phyloP scores from a whole-genome alignment of 2,113 vertebrate genomes.

The Poicephalus gulielmi region DNA sequence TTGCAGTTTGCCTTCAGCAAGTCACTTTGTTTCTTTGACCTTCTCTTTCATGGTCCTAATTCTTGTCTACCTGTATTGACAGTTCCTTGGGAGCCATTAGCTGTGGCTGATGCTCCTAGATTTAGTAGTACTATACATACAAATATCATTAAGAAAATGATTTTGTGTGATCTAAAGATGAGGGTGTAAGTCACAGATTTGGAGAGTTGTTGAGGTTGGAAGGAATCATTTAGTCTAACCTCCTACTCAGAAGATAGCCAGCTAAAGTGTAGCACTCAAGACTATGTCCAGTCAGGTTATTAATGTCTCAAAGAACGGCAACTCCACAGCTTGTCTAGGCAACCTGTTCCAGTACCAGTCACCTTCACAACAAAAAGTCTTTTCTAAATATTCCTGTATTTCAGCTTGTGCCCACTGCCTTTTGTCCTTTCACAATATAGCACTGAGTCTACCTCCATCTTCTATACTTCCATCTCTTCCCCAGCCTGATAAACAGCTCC shows the following conservation, averaged over 20 bases:
- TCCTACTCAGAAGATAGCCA: neutral
- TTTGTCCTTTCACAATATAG: neutral
- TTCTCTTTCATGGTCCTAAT: neutral
- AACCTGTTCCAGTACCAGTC: neutral
- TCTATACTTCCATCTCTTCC: neutral
- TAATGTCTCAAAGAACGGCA: neutral
- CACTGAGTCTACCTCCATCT: neutral
- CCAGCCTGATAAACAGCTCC: neutral
- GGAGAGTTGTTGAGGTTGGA: neutral
- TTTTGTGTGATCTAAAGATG: neutral
- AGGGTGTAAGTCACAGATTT: neutral
- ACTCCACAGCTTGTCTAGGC: neutral
- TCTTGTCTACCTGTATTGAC: neutral
- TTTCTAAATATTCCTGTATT: neutral
- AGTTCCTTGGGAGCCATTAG: neutral
- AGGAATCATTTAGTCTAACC: neutral
- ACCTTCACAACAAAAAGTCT: neutral
- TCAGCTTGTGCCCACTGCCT: neutral
- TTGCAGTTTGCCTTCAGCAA: neutral
- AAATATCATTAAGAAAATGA: neutral
- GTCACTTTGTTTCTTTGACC: neutral
- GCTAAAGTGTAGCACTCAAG: neutral
- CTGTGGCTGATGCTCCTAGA: neutral
- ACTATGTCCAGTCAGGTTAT: neutral
- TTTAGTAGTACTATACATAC: neutral